These are phyloP conservation scores for Pecten maximus DNA, from an alignment of 2,888 invertebrate genomes.

Conservation along the genomic window DNA sequence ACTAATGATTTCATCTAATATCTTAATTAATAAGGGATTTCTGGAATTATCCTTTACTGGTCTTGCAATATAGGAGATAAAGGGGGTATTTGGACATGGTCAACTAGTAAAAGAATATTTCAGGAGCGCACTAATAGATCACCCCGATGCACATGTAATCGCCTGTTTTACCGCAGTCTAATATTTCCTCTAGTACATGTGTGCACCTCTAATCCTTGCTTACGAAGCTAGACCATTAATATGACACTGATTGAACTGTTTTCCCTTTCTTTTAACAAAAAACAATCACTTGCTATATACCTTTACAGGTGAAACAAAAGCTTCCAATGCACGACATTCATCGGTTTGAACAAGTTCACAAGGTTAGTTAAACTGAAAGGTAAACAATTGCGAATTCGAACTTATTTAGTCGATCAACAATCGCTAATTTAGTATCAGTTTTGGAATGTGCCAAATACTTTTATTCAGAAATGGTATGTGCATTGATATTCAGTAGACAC, in stretches of 20 bases:
- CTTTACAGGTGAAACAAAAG: constrained; percentile 7
- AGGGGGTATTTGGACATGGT: too few species aligned
- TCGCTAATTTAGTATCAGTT: background rate
- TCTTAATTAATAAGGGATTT: too few species aligned
- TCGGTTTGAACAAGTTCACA: constrained; percentile 27
- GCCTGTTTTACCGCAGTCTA: background rate
- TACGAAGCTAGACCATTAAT: background rate
- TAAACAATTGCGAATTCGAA: background rate
- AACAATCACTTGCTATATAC: background rate
- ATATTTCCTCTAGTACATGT: background rate
- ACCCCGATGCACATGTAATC: background rate
- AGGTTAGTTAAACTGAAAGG: background rate
- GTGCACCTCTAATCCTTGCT: background rate
- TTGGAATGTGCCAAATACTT: too few species aligned
- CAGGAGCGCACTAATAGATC: background rate
- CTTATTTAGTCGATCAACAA: background rate
- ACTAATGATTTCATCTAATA: too few species aligned
- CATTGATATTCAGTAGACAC: too few species aligned
- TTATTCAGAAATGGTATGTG: too few species aligned
- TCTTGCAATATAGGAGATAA: too few species aligned
- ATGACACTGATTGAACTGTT: background rate
- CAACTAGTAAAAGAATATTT: too few species aligned
- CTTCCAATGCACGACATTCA: constrained; percentile 11
- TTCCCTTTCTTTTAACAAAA: background rate
- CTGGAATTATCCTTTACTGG: too few species aligned